Percentiles rank a stretch among this genome's conserved stretches.
phyloP scores from a whole-genome alignment of 2,797 vertebrate species.

The Lepus townsendii region DNA sequence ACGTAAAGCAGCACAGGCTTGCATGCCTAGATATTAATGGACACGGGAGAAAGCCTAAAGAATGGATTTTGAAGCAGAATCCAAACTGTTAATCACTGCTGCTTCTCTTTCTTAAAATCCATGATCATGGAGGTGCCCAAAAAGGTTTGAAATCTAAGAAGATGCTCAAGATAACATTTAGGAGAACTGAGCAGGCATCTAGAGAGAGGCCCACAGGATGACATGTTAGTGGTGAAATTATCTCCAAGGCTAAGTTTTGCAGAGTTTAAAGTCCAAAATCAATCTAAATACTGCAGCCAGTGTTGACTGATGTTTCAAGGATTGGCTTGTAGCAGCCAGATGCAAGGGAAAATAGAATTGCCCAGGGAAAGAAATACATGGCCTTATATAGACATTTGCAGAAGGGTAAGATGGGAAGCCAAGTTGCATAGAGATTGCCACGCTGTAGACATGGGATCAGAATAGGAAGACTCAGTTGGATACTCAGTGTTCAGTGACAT shows the following conservation, averaged over 20 bases:
- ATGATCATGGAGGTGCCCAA: neutral
- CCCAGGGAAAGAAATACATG: neutral
- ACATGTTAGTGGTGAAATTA: neutral
- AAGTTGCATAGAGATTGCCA: no score
- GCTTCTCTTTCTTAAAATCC: neutral
- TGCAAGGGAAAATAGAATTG: neutral
- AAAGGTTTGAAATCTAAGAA: neutral
- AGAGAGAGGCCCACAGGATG: neutral
- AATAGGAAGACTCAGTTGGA: neutral
- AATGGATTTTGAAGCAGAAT: neutral
- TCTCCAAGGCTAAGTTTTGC: neutral
- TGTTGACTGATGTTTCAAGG: neutral
- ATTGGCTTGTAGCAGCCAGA: neutral
- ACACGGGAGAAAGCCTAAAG: neutral
- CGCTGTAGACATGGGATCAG: neutral
- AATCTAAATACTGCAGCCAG: neutral
- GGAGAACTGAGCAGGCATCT: neutral
- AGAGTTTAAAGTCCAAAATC: neutral
- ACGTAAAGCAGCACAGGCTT: neutral
- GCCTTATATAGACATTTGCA: no score
- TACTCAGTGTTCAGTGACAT: no score
- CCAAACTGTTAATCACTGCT: neutral
- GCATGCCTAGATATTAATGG: accelerated
- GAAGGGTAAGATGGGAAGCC: neutral
- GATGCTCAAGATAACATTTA: neutral